Conservation (phyloP, 1,140 invertebrate species). For the Aporrectodea caliginosa region DNA sequence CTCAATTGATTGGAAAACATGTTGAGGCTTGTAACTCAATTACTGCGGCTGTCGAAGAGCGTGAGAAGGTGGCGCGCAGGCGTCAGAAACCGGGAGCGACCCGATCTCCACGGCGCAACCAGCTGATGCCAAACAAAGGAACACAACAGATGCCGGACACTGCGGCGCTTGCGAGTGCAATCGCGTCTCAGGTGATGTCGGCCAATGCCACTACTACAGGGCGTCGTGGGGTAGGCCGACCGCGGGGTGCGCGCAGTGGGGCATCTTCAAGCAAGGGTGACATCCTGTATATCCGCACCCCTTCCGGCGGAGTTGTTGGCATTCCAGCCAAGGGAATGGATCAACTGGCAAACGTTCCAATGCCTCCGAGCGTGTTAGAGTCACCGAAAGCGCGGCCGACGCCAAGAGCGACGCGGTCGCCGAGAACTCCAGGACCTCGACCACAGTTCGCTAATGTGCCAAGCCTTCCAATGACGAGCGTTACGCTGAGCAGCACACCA, state of each 20-base stretch:
- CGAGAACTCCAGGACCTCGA: neutral
- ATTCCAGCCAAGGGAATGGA: neutral
- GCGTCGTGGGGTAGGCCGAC: neutral
- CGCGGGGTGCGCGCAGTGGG: no score
- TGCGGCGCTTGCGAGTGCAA: neutral
- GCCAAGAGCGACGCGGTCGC: neutral
- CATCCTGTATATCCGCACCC: neutral
- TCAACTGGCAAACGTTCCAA: neutral
- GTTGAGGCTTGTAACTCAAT: slow-evolving; percentile 32
- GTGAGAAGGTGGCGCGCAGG: slow-evolving; percentile 2
- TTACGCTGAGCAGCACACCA: slow-evolving; percentile 6
- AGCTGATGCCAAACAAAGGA: neutral
- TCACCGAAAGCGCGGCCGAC: neutral
- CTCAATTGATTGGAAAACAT: slow-evolving; percentile 64
- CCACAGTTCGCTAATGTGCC: neutral
- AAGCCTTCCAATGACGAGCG: slow-evolving; percentile 2
- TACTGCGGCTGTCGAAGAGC: slow-evolving; percentile 14
- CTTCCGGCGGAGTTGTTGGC: neutral
- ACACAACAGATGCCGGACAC: neutral
- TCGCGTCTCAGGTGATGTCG: neutral
- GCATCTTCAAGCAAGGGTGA: neutral
- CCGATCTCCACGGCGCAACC: neutral
- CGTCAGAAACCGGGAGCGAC: neutral
- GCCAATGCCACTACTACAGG: neutral
- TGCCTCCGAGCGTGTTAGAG: neutral